Base-by-base conservation (phyloP, 2,888 invertebrate species). In the Gibbula magus region DNA sequence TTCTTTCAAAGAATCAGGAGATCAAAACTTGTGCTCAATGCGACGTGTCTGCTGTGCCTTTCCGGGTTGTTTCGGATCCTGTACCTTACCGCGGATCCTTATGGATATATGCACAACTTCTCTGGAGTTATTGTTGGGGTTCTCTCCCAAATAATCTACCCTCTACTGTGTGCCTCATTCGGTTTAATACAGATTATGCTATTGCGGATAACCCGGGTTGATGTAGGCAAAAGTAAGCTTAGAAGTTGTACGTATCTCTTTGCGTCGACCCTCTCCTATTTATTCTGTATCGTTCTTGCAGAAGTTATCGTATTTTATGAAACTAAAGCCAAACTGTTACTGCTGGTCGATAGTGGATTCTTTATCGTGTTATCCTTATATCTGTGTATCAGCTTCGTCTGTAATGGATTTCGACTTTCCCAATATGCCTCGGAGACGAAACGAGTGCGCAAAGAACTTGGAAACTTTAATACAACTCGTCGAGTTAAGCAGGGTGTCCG, bases 31-130 rank as follows among this genome's bases (percentile, higher is more conserved):
- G 94, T 95, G 93, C 93, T 94, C 56, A 94, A 94, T 77, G 94
- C 94, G 90, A 94, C 94, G 88, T 93, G 94, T 83, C 94, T 94
- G 88, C 91, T 95, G 39, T 94, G 94, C 86, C 88, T 94, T 20
- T 91, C 94, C 77, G 94, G 94, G 53, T 89, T 93, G 77, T 93
- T 94, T 61, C 93, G 95, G 83, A 93, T 94, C 22, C 91, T 93
- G 61, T 94, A 93, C 79, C 93, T 95, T 79, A 94, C 94, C 89
- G 93, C 94, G 86, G 95, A 95, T 89, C 94, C 95, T 54, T 95
- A 95, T 91, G 94, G 94, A 86, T 93, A 94, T 56, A 93, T 90
- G 1, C 89, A 94, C 93, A 92, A 91, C 76, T 92, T 95, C 92
- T 94, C 95, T 61, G 92, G 92, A 84, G 92, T 94, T 61, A 90